Evolutionary conservation across 1,140 invertebrate genomes (phyloP).

Genomic region (Anthonomus grandis): DNA sequence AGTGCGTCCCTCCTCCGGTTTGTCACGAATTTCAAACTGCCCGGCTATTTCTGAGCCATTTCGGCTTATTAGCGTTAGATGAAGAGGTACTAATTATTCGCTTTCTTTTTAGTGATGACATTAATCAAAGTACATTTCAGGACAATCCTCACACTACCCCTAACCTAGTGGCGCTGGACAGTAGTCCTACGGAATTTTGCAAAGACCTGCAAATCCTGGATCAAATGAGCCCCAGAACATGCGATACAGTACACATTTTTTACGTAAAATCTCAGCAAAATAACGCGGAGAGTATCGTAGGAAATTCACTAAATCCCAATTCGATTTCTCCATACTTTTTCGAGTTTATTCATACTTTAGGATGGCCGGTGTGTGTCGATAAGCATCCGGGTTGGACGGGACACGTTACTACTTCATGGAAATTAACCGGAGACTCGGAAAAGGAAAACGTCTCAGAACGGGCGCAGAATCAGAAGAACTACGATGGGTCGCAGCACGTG

Average conservation of each 20-base stretch:
- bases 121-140: slow-evolving; percentile 6
- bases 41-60: slow-evolving; percentile 88
- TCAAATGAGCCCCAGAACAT: slow-evolving; percentile 76
- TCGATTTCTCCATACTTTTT: slow-evolving; percentile 70
- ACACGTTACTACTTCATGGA: slow-evolving; percentile 77
- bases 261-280: slow-evolving; percentile 87
- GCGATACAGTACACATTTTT: slow-evolving; percentile 92
- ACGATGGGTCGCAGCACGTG: slow-evolving; percentile 58
- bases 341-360: slow-evolving; percentile 78
- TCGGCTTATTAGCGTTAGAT: slow-evolving; percentile 84
- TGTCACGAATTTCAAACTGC: slow-evolving; percentile 93
- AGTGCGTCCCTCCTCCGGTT: slow-evolving; percentile 69
- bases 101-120: background rate
- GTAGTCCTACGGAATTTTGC: slow-evolving; percentile 66
- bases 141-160: slow-evolving; percentile 36
- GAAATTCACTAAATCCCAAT: slow-evolving; percentile 58
- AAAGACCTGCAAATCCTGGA: slow-evolving; percentile 75
- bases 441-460: background rate
- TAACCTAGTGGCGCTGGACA: slow-evolving; percentile 77
- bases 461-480: slow-evolving; percentile 25
- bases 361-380: slow-evolving; percentile 79
- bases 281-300: slow-evolving; percentile 72
- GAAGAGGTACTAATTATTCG: slow-evolving; percentile 49
- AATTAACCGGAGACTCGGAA: slow-evolving; percentile 28
- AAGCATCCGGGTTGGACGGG: slow-evolving; percentile 90